These are phyloP conservation scores for Spisula solida DNA, from an alignment of 2,888 invertebrate species.

Conservation along the genomic window DNA sequence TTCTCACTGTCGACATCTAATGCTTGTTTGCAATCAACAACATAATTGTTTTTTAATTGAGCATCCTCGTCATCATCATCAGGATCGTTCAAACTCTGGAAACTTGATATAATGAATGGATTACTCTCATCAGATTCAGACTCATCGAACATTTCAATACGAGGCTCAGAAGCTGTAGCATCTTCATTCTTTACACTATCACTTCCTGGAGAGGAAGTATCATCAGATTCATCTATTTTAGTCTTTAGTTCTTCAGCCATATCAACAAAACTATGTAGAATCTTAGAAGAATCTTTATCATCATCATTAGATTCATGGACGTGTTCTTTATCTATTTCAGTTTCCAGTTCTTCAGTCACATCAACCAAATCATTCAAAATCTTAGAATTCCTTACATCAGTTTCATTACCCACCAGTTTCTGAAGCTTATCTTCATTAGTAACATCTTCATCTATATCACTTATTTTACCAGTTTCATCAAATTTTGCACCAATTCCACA, in stretches of 20 bases:
- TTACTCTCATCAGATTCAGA: slow-evolving; percentile 27
- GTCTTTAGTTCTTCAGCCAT: too few relatives aligned
- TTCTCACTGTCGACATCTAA: not conserved
- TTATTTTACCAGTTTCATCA: not conserved
- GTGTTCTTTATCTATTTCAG: not conserved
- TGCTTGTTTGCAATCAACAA: not conserved
- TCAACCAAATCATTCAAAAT: not conserved
- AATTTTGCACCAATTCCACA: not conserved
- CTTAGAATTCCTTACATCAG: not conserved
- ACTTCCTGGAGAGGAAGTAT: too few relatives aligned
- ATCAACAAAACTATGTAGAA: too few relatives aligned
- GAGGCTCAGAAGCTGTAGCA: not conserved
- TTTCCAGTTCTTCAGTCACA: not conserved
- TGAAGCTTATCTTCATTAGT: not conserved
- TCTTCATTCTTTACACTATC: not conserved
- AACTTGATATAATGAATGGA: slow-evolving; percentile 28
- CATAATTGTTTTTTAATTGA: not conserved
- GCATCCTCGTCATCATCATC: not conserved
- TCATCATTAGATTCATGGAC: not conserved
- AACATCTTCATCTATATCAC: not conserved
- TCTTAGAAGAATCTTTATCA: too few relatives aligned
- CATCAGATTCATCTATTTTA: too few relatives aligned
- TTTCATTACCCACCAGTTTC: not conserved
- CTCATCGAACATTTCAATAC: slow-evolving; percentile 38
- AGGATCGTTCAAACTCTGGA: slow-evolving; percentile 26